Evolutionary conservation across 2,797 vertebrate species (phyloP).

Genomic region (Hippocampus kuda): DNA sequence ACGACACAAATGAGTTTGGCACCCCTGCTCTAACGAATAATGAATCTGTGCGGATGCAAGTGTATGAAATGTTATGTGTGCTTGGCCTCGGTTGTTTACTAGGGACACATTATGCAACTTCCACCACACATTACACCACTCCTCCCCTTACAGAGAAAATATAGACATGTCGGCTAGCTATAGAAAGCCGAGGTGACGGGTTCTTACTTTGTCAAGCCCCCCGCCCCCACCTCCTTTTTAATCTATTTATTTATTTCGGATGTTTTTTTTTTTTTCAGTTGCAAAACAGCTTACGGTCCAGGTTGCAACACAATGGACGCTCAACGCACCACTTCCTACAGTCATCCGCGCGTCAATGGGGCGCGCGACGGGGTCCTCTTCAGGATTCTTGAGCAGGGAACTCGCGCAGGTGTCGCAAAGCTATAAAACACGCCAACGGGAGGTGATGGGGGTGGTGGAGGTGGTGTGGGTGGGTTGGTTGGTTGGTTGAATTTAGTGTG

Average conservation of each 20-base stretch:
- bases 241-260: conserved; percentile 57
- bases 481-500: background rate
- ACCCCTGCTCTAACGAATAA: no score
- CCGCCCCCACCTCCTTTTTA: background rate
- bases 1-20: no score
- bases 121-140: no score
- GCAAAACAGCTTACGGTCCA: conserved; percentile 75
- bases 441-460: background rate
- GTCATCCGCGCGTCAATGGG: conserved; percentile 56
- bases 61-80: no score
- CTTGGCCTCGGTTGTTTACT: no score
- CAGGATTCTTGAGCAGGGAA: conserved; percentile 23
- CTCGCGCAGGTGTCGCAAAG: conserved; percentile 63
- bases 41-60: no score
- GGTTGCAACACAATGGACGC: conserved; percentile 65
- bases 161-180: no score
- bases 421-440: conserved; percentile 38
- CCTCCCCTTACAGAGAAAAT: no score
- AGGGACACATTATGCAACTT: no score
- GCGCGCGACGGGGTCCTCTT: conserved; percentile 46
- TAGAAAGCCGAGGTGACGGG: no score
- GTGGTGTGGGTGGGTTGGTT: background rate
- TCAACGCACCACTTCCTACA: conserved; percentile 71
- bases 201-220: no score
- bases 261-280: conserved; percentile 75